These are phyloP conservation scores for Rhagonycha fulva DNA, from an alignment of 2,888 invertebrate species.

Conservation along the genomic window DNA sequence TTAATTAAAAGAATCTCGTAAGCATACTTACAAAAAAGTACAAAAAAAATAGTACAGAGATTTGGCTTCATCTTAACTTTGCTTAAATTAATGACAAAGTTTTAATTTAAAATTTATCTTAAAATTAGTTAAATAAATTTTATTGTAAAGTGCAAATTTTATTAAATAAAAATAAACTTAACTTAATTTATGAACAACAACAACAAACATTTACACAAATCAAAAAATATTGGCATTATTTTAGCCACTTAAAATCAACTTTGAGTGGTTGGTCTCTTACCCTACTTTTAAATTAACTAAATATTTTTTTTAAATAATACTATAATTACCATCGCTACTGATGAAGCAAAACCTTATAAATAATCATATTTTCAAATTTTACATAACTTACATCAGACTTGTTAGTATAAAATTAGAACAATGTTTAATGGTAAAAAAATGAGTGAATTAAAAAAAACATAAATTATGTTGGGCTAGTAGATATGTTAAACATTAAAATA, in stretches of 20 bases:
- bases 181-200: not conserved
- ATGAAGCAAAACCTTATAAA: not conserved
- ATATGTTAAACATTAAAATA: not conserved
- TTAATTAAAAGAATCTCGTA: not conserved
- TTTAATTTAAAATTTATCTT: slow-evolving; percentile 1
- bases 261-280: not conserved
- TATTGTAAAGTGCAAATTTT: not conserved
- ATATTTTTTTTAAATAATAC: not conserved
- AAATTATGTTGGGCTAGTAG: not conserved
- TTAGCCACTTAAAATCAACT: not conserved
- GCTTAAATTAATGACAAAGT: not conserved
- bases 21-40: not conserved
- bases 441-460: not conserved
- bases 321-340: not conserved
- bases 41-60: not conserved
- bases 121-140: slow-evolving; percentile 1
- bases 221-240: not conserved
- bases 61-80: not conserved
- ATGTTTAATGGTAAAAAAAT: not conserved
- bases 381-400: not conserved
- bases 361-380: not conserved
- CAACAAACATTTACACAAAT: not conserved
- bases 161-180: not conserved
- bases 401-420: not conserved
- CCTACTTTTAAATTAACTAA: not conserved